Base-by-base conservation (phyloP, 2,113 vertebrate genomes). In the Kryptolebias marmoratus region DNA sequence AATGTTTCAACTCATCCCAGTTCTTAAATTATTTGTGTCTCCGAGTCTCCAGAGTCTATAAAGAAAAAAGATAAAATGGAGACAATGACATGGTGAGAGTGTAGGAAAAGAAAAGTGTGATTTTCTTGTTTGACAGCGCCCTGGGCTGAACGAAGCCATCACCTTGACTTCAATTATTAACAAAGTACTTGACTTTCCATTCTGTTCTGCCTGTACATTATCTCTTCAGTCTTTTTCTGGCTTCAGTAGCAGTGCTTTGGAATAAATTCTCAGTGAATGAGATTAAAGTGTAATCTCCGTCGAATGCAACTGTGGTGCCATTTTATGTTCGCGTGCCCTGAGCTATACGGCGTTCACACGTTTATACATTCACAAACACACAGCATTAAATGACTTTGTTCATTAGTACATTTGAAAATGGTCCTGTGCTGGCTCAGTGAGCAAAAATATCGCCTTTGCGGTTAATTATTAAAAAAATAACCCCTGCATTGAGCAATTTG, bases 131-230 rank as follows among this genome's bases (percentile, higher is more conserved):
- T 64, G 68, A 81, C 70, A 66, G 74, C 4, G 48, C 82, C 82
- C 82, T 36, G 57, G 66, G 84, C 81, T 76, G 52, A 88, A 73
- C 68, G 69, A 65, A 82, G 77, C 73, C 44, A 80, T 85, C 87
- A 72, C 80, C 76, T 73, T 68, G 42, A 52, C 80, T 85, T 88
- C 56, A 80, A 88, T 90, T 90, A 87, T 91, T 90, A 83, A 88
- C 64, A 36, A 4, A 10, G 27, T 56, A 68, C 84, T 85, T 80
- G 76, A 71, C 88, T 86, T 81, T 81, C 67, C 64, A 50, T 81
- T 86, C 76, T 67, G 1, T 55, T 58, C 49, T 61, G 64, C 64
- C 60, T 61, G n/a, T 59, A 44, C 65, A 49, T 49, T 50, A 45
- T 55, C 22, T 70, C 48, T 59, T 47, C 15, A 32, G 13, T 53